phyloP scores from a whole-genome alignment of 2,888 invertebrate genomes.

The Portevinia maculata region DNA sequence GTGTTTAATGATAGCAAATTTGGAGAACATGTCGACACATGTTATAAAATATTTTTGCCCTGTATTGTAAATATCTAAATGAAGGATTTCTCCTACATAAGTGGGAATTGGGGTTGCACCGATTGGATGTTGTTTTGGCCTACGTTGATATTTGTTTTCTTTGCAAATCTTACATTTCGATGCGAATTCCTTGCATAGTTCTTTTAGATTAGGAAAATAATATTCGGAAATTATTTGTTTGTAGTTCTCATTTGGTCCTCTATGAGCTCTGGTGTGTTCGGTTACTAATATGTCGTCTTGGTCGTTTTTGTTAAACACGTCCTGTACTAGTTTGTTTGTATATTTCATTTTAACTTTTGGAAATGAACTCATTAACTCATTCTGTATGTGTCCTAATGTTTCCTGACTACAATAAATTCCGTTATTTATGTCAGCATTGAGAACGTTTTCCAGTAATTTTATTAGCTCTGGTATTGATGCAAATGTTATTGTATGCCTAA shows the following conservation, averaged over 20 bases:
- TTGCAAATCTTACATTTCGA: conserved; percentile 25
- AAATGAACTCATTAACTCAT: conserved; percentile 12
- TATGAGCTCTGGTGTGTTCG: conserved; percentile 41
- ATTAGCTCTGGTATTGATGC: conserved; percentile 14
- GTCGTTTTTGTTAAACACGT: conserved; percentile 12
- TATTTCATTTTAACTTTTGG: conserved; percentile 17
- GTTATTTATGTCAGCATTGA: conserved; percentile 1
- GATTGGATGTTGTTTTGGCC: conserved; percentile 11
- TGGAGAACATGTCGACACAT: conserved; percentile 27
- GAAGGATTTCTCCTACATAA: conserved; percentile 17
- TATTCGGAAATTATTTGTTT: conserved; percentile 33
- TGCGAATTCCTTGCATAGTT: not conserved
- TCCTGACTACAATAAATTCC: conserved; percentile 14
- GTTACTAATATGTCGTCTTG: conserved; percentile 25
- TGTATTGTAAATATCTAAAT: conserved; percentile 31
- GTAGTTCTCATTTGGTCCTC: conserved; percentile 33
- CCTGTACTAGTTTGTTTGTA: conserved; percentile 1
- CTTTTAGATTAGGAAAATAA: conserved; percentile 37
- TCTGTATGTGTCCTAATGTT: conserved; percentile 11
- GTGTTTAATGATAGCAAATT: conserved; percentile 7
- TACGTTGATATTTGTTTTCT: conserved; percentile 20
- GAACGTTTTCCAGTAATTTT: not conserved
- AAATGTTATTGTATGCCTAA: conserved; percentile 22
- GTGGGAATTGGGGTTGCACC: conserved; percentile 26
- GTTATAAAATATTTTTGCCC: conserved; percentile 33